These are phyloP conservation scores for Ptilorrhoa leucosticta DNA, from an alignment of 2,113 vertebrate species.

Conservation along the genomic window DNA sequence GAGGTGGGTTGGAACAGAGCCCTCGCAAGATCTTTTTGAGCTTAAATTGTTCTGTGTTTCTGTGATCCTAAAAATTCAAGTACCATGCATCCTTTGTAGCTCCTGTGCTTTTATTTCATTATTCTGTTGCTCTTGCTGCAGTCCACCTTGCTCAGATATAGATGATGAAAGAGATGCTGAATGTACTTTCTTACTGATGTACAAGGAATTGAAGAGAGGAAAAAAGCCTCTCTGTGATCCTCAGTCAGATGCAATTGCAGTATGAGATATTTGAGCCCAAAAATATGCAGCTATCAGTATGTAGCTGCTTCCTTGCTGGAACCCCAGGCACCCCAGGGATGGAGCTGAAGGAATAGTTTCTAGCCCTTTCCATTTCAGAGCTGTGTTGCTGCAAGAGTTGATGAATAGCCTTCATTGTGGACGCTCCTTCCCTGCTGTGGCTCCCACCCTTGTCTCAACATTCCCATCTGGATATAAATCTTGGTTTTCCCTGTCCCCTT, in stretches of 20 bases:
- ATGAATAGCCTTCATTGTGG: constrained; percentile 73
- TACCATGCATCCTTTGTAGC: neutral
- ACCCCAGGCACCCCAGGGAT: constrained; percentile 25
- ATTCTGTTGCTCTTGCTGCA: neutral
- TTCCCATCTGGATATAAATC: constrained; percentile 70
- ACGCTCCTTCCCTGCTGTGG: constrained; percentile 8
- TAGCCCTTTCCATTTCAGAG: constrained; percentile 48
- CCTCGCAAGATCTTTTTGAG: neutral
- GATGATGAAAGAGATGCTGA: neutral
- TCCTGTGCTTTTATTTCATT: neutral
- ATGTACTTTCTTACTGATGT: neutral
- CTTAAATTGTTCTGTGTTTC: neutral
- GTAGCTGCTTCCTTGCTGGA: constrained; percentile 45
- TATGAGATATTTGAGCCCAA: neutral
- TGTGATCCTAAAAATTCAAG: neutral
- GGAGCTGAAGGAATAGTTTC: constrained; percentile 58
- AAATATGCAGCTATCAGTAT: neutral
- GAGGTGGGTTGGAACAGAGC: neutral
- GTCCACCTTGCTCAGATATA: neutral
- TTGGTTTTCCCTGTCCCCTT: constrained; percentile 23
- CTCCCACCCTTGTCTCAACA: constrained; percentile 57
- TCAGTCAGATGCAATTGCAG: neutral
- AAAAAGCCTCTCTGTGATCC: neutral
- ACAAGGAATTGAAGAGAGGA: neutral
- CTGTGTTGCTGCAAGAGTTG: constrained; percentile 21